Conservation (phyloP, 2,888 invertebrate species). For the Pachymerium ferrugineum region DNA sequence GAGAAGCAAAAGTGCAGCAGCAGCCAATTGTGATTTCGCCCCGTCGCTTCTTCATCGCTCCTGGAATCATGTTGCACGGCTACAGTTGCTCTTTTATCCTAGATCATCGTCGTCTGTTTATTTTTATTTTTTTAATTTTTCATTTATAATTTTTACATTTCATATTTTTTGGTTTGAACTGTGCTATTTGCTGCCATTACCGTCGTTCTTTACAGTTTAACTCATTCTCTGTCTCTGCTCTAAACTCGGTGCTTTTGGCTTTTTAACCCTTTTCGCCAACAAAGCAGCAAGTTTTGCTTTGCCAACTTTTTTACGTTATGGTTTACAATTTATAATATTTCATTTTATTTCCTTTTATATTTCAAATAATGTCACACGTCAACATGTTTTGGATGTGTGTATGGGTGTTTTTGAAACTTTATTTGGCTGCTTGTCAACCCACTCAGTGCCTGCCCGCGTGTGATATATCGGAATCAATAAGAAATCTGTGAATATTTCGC, state of each 20-base stretch:
- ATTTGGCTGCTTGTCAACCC: not conserved
- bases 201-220: not conserved
- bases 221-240: no score
- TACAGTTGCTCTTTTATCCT: not conserved
- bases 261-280: no score
- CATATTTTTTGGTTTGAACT: constrained; percentile 13
- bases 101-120: not conserved
- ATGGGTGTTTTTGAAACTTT: not conserved
- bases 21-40: not conserved
- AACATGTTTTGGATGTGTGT: not conserved
- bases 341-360: not conserved
- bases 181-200: not conserved
- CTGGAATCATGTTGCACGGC: constrained; percentile 3
- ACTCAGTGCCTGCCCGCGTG: constrained; percentile 4
- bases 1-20: not conserved
- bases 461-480: constrained; percentile 9
- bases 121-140: not conserved
- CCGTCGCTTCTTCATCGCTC: not conserved
- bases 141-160: not conserved
- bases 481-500: constrained; percentile 13
- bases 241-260: no score
- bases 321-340: no score
- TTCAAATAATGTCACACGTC: not conserved
- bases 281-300: no score
- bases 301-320: no score